Base-by-base conservation (phyloP, 2,888 invertebrate genomes). In the Leptinotarsa peninsularis region DNA sequence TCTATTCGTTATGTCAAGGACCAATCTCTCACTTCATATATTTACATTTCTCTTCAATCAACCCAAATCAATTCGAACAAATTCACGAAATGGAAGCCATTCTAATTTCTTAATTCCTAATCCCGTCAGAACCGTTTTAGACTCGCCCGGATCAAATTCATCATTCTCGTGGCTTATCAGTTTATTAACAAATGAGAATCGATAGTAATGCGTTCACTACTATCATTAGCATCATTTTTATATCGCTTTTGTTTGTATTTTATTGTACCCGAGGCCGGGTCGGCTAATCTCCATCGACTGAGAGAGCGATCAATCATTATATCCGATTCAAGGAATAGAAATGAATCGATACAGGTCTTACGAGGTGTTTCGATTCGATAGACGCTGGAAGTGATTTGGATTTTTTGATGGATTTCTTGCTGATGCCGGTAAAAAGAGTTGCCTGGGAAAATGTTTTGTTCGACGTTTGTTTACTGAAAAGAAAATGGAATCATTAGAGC, bases 131-230 rank as follows among this genome's bases (percentile, higher is more conserved):
- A 18, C 13, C 68, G 23, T 52, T 68, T 27, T n/a, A 63, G n/a
- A 52, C 49, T 68, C n/a, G 56, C 33, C 52, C 54, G 23, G 13
- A 73, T 66, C 58, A 56, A 68, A 76, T 52, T 75, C 71, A 80
- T 80, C 74, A 71, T 71, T 74, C 81, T 78, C 79, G 81, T 82
- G 81, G 81, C 78, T 78, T 80, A 82, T 80, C 81, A 80, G 81
- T 82, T 79, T 78, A 81, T 78, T 82, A 82, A 83, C 81, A 82
- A 83, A 83, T 83, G 81, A 79, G 77, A 76, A 76, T 75, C 77
- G 81, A 82, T 80, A 79, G 81, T 82, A 79, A 78, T 81, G 76
- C 78, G 78, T 76, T 75, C 68, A 52, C 71, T 52, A 33, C 73
- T 73, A 80, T 78, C 79, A 79, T 80, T 79, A 79, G 78, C 69